Evolutionary conservation across 2,113 vertebrate species (phyloP).

Genomic region (Phocoena sinus): DNA sequence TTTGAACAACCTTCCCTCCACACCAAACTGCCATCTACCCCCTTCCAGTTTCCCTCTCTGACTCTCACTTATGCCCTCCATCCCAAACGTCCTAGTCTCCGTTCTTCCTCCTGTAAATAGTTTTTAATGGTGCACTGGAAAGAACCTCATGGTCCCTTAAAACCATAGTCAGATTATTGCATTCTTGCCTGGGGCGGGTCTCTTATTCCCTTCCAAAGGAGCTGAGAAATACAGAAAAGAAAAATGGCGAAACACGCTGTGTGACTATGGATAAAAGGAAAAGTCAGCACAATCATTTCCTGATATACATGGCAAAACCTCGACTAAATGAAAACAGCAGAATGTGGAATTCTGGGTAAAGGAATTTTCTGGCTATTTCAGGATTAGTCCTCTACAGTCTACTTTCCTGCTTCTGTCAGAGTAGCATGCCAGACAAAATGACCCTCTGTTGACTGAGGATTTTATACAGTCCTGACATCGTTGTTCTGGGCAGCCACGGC

Average conservation of each 20-base stretch:
- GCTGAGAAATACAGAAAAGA: background rate
- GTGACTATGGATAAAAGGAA: background rate
- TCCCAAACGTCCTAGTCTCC: background rate
- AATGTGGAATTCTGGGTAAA: background rate
- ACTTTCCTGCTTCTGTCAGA: background rate
- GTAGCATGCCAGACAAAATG: background rate
- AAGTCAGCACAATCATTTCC: background rate
- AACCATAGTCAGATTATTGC: background rate
- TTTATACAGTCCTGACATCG: background rate
- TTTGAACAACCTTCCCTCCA: background rate
- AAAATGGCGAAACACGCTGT: background rate
- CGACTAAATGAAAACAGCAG: background rate
- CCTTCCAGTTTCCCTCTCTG: background rate
- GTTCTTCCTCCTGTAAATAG: background rate
- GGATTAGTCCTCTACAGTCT: background rate
- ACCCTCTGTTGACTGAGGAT: background rate
- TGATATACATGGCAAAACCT: background rate
- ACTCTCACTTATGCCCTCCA: background rate
- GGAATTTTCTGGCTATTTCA: background rate
- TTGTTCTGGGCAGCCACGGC: background rate
- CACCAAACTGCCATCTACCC: background rate
- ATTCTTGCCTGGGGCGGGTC: background rate
- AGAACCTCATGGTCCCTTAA: background rate
- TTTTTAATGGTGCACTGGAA: background rate
- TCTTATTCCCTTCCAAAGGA: background rate